Base-by-base conservation (phyloP, 1,140 invertebrate species). In the Limonius californicus region DNA sequence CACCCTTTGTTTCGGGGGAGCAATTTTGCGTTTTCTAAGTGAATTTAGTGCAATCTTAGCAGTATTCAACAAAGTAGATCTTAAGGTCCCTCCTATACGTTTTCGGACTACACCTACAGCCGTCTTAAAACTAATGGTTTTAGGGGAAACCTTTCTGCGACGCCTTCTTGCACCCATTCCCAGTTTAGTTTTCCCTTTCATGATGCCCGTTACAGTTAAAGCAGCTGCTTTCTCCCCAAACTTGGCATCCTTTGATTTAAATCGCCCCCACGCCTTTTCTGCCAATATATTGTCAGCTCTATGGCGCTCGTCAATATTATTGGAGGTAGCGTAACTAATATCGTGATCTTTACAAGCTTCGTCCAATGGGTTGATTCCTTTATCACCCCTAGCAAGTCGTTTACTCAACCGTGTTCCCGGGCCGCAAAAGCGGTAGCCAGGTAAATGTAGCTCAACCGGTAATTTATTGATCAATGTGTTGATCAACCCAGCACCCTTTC, bases 261-360 rank as follows among this genome's bases (percentile, higher is more conserved):
- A 66, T 65, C 72, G 66, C 56, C 68, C 12, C 71, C 72, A 78
- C 35, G 78, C 77, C 67, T 72, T 73, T 30, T 76, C 61, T 30
- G 70, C 61, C 57, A 80, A 70, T 56, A 66, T 32, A 58, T 71
- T 65, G 71, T 80, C 78, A 23, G 78, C 79, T 59, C 62, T 58
- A 62, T 78, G 70, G 4, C 43, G 43, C 4, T 45, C 43, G 3
- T 4, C 16, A 8, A 45, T 8, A n/a, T 45, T 18, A 8, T 6
- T 45, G 4, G n/a, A 45, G 4, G 6, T 45, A 15, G 43, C 6
- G n/a, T n/a, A 45, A 4, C n/a, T 4, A 45, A 4, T 45, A 68
- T 80, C 75, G 58, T 81, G 80, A 50, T 61, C 54, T 54, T 67
- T 68, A 56, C 65, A 72, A 0, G 69, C 63, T 23, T 59, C 14